A percentile compares a stretch with the other conserved stretches of the same genome.
phyloP scores from a whole-genome alignment of 2,888 invertebrate genomes.

The Amiota minor region DNA sequence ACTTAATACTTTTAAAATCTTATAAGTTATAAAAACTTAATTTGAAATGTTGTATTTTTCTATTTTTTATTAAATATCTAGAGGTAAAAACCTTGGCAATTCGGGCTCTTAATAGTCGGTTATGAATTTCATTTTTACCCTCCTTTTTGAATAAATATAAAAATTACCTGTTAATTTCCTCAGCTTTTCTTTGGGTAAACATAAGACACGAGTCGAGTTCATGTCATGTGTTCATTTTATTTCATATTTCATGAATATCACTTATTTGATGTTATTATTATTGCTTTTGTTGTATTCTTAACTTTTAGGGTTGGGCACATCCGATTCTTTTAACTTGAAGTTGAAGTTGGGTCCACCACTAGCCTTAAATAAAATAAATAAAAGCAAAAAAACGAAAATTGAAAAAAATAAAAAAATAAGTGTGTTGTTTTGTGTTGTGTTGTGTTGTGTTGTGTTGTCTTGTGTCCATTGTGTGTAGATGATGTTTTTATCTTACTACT shows the following conservation, averaged over 20 bases:
- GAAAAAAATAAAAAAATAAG: background rate
- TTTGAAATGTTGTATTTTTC: too few relatives aligned
- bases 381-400: background rate
- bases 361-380: background rate
- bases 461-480: constrained; percentile 52
- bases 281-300: constrained; percentile 36
- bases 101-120: too few relatives aligned
- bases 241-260: background rate
- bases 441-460: constrained; percentile 46
- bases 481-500: constrained; percentile 62
- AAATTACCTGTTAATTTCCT: too few relatives aligned
- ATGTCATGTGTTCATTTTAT: background rate
- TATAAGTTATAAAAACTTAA: too few relatives aligned
- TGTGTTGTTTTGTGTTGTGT: constrained; percentile 40
- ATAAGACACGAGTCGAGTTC: too few relatives aligned
- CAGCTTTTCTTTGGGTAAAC: too few relatives aligned
- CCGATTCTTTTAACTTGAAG: constrained; percentile 53
- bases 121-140: too few relatives aligned
- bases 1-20: too few relatives aligned
- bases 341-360: background rate
- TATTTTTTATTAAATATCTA: too few relatives aligned
- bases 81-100: too few relatives aligned
- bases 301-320: constrained; percentile 70
- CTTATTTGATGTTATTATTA: constrained; percentile 1
- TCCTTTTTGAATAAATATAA: too few relatives aligned